These are phyloP conservation scores for Erethizon dorsatum DNA, from an alignment of 2,797 vertebrate genomes.

Conservation along the genomic window DNA sequence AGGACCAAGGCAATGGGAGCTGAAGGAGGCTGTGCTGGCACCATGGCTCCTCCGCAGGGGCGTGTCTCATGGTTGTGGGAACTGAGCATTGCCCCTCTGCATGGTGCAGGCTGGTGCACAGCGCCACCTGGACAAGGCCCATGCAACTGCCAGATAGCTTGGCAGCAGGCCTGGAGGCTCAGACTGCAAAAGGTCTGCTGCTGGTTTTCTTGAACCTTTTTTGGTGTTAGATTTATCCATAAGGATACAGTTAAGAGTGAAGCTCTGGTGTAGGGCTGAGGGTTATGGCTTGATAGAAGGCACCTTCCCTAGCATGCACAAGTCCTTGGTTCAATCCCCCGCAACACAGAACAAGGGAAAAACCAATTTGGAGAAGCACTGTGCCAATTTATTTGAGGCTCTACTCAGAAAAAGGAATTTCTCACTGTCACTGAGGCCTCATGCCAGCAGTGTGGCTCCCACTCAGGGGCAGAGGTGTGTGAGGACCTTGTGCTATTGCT, in stretches of 20 bases:
- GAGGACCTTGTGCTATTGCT: not conserved
- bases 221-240: not conserved
- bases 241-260: no score
- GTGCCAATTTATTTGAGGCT: no score
- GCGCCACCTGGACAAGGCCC: not conserved
- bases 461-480: not conserved
- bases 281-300: not conserved
- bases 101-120: not conserved
- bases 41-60: no score
- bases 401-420: not conserved
- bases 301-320: not conserved
- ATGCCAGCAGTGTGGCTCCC: no score
- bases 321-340: not conserved
- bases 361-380: not conserved
- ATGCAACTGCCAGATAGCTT: not conserved
- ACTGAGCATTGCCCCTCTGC: not conserved
- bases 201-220: not conserved
- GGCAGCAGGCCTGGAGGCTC: fast-evolving
- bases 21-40: no score
- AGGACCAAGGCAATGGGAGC: not conserved
- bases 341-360: not conserved
- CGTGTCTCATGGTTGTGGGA: not conserved
- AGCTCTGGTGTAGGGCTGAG: not conserved
- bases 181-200: not conserved
- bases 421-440: not conserved